Percentiles rank a stretch among this genome's conserved stretches.
These are phyloP conservation scores for Gonioctena quinquepunctata DNA, from an alignment of 1,140 invertebrate genomes.

Conservation along the genomic window DNA sequence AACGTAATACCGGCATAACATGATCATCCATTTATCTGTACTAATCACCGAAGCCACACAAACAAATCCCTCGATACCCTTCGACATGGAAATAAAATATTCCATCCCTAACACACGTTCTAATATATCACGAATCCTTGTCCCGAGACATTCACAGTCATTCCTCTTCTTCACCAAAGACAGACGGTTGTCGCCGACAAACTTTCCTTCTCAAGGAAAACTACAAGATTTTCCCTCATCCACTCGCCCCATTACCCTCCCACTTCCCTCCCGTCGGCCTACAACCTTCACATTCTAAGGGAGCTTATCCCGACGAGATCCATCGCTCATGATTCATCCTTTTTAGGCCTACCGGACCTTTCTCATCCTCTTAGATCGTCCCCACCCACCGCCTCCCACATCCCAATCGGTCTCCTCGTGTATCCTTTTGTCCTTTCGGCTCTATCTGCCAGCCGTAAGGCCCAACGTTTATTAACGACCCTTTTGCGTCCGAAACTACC, in stretches of 20 bases:
- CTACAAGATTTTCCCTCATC: not conserved
- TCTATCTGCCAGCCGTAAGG: conserved; percentile 15
- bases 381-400: conserved; percentile 20
- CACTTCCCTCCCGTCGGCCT: conserved; percentile 4
- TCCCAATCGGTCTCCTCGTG: conserved; percentile 5
- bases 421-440: conserved; percentile 15
- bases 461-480: conserved; percentile 28
- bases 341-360: conserved; percentile 30
- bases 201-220: conserved; percentile 12
- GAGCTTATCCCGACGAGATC: conserved; percentile 32
- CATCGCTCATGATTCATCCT: conserved; percentile 38
- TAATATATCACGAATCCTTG: conserved; percentile 6
- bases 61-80: not conserved
- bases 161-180: conserved; percentile 8
- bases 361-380: conserved; percentile 29
- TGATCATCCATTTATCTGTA: not conserved
- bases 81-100: not conserved
- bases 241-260: conserved; percentile 1
- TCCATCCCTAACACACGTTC: not conserved
- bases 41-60: not conserved
- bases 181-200: conserved; percentile 13
- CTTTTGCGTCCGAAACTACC: conserved; percentile 32
- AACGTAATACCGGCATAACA: not conserved
- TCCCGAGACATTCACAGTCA: not conserved
- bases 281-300: conserved; percentile 23